Conservation (phyloP, 2,113 vertebrate species). For the Crypturellus undulatus region DNA sequence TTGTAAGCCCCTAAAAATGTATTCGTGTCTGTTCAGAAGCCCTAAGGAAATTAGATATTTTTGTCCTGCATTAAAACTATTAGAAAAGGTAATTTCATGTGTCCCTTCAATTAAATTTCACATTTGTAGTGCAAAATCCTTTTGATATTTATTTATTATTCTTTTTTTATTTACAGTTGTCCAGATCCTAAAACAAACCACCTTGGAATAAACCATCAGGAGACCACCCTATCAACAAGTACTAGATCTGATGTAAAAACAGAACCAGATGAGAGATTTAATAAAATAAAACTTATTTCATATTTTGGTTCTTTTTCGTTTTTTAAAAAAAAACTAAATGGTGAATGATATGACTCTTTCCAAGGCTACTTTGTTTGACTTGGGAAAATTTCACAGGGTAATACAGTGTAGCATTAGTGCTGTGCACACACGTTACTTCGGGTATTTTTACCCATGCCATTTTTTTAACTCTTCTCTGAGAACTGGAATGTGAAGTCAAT, state of each 20-base stretch:
- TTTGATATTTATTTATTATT: not conserved
- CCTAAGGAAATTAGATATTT: not conserved
- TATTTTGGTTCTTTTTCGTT: not conserved
- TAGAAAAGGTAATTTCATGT: not conserved
- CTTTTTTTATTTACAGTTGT: conserved; percentile 43
- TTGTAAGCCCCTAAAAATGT: not conserved
- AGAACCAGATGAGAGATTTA: not conserved
- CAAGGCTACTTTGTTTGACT: not conserved
- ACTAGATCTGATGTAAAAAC: not conserved
- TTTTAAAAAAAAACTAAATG: not conserved
- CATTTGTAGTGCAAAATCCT: not conserved
- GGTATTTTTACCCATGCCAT: not conserved
- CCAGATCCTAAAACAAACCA: not conserved
- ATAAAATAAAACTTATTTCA: conserved; percentile 24
- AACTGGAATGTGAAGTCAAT: not conserved
- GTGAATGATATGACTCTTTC: not conserved
- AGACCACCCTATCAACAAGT: not conserved
- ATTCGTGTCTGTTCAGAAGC: not conserved
- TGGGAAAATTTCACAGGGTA: not conserved
- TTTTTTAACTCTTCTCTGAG: not conserved
- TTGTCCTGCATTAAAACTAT: not conserved
- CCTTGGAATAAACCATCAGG: not conserved
- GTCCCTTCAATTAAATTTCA: not conserved
- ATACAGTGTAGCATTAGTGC: fast-evolving
- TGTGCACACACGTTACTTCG: fast-evolving